Evolutionary conservation across 1,140 invertebrate species (phyloP).

Genomic region (Mesaphorura yosii): DNA sequence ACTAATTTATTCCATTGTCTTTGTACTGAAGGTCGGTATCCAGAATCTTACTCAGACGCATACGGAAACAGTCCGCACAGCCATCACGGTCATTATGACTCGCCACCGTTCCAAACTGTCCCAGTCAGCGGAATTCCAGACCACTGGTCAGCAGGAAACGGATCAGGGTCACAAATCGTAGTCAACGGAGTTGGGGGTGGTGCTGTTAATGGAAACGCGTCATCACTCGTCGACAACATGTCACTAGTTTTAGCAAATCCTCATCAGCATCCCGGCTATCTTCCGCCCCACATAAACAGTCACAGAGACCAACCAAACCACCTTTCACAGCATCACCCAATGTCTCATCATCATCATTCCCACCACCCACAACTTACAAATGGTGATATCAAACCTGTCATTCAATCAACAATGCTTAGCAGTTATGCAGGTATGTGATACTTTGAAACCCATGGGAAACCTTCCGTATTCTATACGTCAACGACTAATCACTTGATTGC

Average conservation of each 20-base stretch:
- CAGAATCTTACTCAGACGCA: conserved; percentile 50
- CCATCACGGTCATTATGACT: conserved; percentile 45
- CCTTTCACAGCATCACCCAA: conserved; percentile 29
- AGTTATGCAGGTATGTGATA: conserved; percentile 49
- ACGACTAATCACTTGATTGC: background rate
- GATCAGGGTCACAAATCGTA: too few species aligned
- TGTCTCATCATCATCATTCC: conserved; percentile 29
- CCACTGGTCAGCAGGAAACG: conserved; percentile 34
- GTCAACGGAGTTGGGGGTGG: conserved; percentile 11
- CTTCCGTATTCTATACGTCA: background rate
- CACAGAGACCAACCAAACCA: conserved; percentile 18
- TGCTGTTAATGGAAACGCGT: conserved; percentile 26
- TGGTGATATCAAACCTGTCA: conserved; percentile 57
- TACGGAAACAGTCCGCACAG: conserved; percentile 43
- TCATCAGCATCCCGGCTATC: conserved; percentile 31
- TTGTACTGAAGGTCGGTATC: conserved; percentile 45
- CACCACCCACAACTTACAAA: conserved; percentile 31
- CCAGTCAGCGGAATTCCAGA: conserved; percentile 49
- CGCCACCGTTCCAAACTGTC: conserved; percentile 63
- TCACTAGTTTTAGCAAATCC: conserved; percentile 18
- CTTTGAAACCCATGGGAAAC: background rate
- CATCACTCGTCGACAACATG: conserved; percentile 34
- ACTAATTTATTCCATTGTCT: conserved; percentile 15
- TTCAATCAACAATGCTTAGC: conserved; percentile 57
- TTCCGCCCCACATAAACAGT: conserved; percentile 31